Evolutionary conservation across 2,797 vertebrate genomes (phyloP).

Genomic region (Danio aesculapii): DNA sequence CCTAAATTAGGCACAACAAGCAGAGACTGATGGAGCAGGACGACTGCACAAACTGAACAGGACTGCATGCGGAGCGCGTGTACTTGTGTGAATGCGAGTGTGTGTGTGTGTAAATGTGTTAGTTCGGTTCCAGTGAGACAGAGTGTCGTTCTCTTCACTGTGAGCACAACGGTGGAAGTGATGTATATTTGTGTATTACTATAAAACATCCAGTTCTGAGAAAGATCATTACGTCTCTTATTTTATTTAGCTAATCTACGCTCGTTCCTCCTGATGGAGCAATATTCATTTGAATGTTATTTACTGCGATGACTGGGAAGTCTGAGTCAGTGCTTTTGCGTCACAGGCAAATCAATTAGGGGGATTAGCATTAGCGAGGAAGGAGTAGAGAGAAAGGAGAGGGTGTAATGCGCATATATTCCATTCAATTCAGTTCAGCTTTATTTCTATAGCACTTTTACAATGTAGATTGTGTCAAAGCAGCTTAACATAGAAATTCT

Average conservation of each 20-base stretch:
- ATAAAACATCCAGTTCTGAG: constrained; percentile 79
- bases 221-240: constrained; percentile 48
- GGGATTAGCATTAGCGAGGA: constrained; percentile 17
- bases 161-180: constrained; percentile 82
- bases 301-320: constrained; percentile 18
- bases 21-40: constrained; percentile 45
- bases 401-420: constrained; percentile 1
- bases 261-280: not conserved
- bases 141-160: constrained; percentile 69
- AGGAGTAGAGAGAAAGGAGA: constrained; percentile 10
- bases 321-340: constrained; percentile 8
- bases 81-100: constrained; percentile 52
- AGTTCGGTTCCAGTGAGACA: constrained; percentile 42
- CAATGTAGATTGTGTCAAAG: too few relatives aligned
- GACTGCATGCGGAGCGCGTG: constrained; percentile 36
- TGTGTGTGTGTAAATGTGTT: constrained; percentile 30
- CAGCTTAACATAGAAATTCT: too few relatives aligned
- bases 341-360: constrained; percentile 12
- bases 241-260: not conserved
- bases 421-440: too few relatives aligned
- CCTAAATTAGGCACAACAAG: constrained; percentile 77
- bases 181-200: constrained; percentile 77
- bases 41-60: constrained; percentile 66
- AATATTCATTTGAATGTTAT: not conserved
- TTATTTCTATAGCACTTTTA: too few relatives aligned